phyloP scores from a whole-genome alignment of 2,797 vertebrate genomes.

The Bothrops alternatus region DNA sequence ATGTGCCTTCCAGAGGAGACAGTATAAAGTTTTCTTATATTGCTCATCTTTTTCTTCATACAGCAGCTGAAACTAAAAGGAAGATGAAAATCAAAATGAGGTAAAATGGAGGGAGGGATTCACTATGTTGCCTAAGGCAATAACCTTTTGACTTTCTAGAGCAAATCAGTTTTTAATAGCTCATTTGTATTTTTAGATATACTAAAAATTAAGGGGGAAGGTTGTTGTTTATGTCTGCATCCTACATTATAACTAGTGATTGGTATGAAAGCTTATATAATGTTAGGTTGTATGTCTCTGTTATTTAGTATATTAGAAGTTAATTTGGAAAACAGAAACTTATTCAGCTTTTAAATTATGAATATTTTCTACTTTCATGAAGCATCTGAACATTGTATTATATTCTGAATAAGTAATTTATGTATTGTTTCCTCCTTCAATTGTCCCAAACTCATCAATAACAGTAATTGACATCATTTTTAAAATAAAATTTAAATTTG shows the following conservation, averaged over 20 bases:
- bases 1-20: not conserved
- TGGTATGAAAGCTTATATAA: not conserved
- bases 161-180: not conserved
- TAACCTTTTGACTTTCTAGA: not conserved
- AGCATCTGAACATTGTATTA: not conserved
- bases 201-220: not conserved
- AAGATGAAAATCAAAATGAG: conserved; percentile 5
- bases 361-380: not conserved
- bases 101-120: not conserved
- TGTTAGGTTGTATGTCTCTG: not conserved
- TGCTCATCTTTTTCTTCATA: not conserved
- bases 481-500: not conserved
- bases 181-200: not conserved
- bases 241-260: not conserved
- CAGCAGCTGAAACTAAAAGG: conserved; percentile 5
- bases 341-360: not conserved
- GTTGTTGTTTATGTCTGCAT: not conserved
- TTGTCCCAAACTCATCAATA: not conserved
- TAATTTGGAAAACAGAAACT: not conserved
- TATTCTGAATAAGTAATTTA: not conserved
- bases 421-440: not conserved
- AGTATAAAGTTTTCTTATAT: not conserved
- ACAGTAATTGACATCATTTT: not conserved
- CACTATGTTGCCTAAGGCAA: not conserved
- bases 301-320: not conserved